Base-by-base conservation (phyloP, 2,113 vertebrate species). In the Puntigrus tetrazona region DNA sequence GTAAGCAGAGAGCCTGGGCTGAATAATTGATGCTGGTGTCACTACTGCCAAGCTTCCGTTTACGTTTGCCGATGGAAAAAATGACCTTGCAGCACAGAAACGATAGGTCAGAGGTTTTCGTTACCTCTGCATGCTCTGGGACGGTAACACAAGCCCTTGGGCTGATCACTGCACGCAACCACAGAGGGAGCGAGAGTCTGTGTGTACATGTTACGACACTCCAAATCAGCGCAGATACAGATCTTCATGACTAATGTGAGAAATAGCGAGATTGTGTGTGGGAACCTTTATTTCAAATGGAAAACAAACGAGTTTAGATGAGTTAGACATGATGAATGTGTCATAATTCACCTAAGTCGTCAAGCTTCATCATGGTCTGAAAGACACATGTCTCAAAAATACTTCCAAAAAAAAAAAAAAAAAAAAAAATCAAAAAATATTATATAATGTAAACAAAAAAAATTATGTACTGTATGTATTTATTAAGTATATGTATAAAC, bases 1-100 rank as follows among this genome's bases (percentile, higher is more conserved):
- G 88, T 89, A 90, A 92, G 80, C 84, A 18, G 87, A 93, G 92
- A 92, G 67, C 41, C 7, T 4, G 1, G 2, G 45, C 74, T 93
- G 88, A 93, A 94, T 93, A 88, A 93, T 93, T 94, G 90, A 92
- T 63, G 76, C 82, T 29, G 75, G 47, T 52, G 81, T 63, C 72
- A 47, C 73, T 80, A 84, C 82, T 41, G 77, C 86, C 86, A 85
- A 90, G 80, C 84, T 73, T 84, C 72, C 36, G 61, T 83, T 85
- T 83, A 83, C 67, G n/a, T 55, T 50, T 65, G 55, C 57, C 45
- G 27, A 88, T 80, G 55, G 86, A 88, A 86, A 86, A 52, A 27
- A 84, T 63, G 83, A 90, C 86, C 87, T 91, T 88, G 86, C 70
- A 63, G 88, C 76, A 85, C 7, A 0, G 25, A 29, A 83, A 61